Percentiles rank a stretch among this genome's conserved stretches.
Evolutionary conservation across 30 jellyfish, hydroid and myxozoan species (phyloP).

Genomic region (Hydractinia symbiolongicarpus): DNA sequence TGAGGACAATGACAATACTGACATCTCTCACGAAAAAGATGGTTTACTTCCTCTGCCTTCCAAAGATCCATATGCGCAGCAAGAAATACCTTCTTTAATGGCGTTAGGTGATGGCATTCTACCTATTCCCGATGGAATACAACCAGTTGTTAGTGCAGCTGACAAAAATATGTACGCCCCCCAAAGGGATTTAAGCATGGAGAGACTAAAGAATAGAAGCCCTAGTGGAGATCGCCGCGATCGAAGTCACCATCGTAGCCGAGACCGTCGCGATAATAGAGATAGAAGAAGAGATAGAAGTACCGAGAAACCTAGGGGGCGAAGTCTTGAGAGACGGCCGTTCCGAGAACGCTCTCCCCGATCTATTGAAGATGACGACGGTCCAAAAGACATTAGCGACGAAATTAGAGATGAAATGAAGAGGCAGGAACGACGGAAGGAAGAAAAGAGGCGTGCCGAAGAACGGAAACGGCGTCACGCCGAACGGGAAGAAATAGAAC

Average conservation of each 20-base stretch:
- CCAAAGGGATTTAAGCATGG: background rate
- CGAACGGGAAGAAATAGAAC: slow-evolving; percentile 15
- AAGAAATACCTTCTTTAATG: background rate
- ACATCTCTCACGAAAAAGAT: too few relatives aligned
- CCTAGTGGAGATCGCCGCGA: background rate
- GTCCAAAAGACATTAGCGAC: slow-evolving; percentile 25
- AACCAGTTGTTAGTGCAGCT: background rate
- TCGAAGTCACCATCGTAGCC: background rate
- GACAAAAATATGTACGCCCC: background rate
- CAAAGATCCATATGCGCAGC: too few relatives aligned
- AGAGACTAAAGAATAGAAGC: background rate
- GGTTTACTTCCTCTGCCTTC: too few relatives aligned
- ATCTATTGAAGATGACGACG: background rate
- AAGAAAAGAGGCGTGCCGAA: slow-evolving; percentile 16
- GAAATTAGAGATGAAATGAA: slow-evolving; percentile 27
- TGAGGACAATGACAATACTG: too few relatives aligned
- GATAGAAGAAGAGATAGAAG: slow-evolving; percentile 9
- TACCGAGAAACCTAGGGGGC: background rate
- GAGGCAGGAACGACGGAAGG: slow-evolving; percentile 10
- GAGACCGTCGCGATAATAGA: background rate
- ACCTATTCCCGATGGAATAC: background rate
- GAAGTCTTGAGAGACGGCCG: background rate
- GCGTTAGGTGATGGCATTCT: slow-evolving; percentile 9
- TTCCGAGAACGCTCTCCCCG: background rate
- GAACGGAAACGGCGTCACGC: slow-evolving; percentile 13